phyloP scores from a whole-genome alignment of 2,888 invertebrate species.

The Hypercompe scribonia region DNA sequence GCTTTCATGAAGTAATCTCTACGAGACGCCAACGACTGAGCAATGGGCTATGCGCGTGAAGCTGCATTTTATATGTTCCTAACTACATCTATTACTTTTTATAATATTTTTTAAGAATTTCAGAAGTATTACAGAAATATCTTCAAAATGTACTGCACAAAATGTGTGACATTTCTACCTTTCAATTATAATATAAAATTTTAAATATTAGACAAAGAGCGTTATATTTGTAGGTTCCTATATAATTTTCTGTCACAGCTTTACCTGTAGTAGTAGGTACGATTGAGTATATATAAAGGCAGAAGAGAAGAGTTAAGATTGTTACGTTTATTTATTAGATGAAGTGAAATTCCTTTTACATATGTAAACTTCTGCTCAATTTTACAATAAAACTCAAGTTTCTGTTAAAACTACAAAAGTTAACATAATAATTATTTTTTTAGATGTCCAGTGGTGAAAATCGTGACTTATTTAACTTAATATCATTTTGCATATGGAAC shows the following conservation, averaged over 20 bases:
- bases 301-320: too few relatives aligned
- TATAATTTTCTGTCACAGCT: too few relatives aligned
- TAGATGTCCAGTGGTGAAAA: not conserved
- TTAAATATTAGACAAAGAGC: too few relatives aligned
- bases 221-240: too few relatives aligned
- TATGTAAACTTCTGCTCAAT: too few relatives aligned
- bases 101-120: not conserved
- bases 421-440: not conserved
- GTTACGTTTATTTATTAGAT: not conserved
- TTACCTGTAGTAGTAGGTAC: too few relatives aligned
- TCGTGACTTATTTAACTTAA: not conserved
- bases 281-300: too few relatives aligned
- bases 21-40: slow-evolving; percentile 50
- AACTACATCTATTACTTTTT: slow-evolving; percentile 22
- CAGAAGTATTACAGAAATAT: slow-evolving; percentile 37
- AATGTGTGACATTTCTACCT: too few relatives aligned
- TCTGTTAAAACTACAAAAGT: not conserved
- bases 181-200: too few relatives aligned
- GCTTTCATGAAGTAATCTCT: slow-evolving; percentile 73
- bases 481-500: not conserved
- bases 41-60: slow-evolving; percentile 51
- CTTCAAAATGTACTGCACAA: too few relatives aligned
- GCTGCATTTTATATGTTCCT: slow-evolving; percentile 50
- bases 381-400: not conserved
- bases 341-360: too few relatives aligned